Evolutionary conservation across 2,113 vertebrate genomes (phyloP).

Genomic region (Ctenomys sociabilis): DNA sequence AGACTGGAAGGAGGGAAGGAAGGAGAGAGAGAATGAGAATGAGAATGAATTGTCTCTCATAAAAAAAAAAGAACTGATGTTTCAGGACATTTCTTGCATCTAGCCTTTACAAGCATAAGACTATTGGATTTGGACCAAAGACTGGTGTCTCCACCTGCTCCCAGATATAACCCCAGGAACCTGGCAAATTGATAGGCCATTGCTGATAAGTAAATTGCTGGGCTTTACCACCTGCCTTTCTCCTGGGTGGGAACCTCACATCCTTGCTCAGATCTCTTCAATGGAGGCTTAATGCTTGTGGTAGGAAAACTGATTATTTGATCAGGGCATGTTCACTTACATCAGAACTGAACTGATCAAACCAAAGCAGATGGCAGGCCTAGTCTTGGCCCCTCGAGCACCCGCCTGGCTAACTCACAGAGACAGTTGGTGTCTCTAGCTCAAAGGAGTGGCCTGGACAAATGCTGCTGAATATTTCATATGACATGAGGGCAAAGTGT

Average conservation of each 20-base stretch:
- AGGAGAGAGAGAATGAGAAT: background rate
- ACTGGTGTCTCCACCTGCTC: background rate
- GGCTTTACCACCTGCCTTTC: background rate
- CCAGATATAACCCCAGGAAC: background rate
- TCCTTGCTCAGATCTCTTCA: conserved; percentile 45
- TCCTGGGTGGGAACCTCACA: background rate
- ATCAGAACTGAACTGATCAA: conserved; percentile 70
- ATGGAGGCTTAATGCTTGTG: background rate
- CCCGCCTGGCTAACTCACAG: conserved; percentile 73
- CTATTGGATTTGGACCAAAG: conserved; percentile 9
- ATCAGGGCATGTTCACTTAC: conserved; percentile 24
- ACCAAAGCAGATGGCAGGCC: conserved; percentile 79
- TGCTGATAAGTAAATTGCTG: conserved; percentile 18
- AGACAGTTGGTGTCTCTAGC: conserved; percentile 58
- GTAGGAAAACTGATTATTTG: conserved; percentile 55
- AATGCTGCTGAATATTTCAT: conserved; percentile 81
- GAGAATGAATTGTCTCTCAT: background rate
- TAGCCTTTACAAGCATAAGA: background rate
- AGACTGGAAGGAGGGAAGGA: background rate
- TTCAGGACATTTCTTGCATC: background rate
- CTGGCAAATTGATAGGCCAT: background rate
- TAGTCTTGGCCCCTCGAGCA: conserved; percentile 70
- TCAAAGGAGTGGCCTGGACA: conserved; percentile 59
- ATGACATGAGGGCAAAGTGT: conserved; percentile 65
- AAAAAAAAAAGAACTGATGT: background rate